phyloP scores from a whole-genome alignment of 2,888 invertebrate genomes.

The Blastobasis adustella region DNA sequence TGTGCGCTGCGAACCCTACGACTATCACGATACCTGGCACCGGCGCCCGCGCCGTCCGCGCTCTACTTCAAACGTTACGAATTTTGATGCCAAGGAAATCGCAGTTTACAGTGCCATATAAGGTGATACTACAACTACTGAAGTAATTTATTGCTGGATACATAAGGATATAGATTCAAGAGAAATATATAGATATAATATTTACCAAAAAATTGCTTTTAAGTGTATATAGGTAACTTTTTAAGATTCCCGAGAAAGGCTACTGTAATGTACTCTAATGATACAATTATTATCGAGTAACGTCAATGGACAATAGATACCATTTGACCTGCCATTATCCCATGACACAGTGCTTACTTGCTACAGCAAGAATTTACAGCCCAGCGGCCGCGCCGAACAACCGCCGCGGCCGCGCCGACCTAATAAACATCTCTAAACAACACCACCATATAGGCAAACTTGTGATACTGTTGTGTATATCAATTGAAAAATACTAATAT shows the following conservation, averaged over 20 bases:
- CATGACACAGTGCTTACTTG: conserved; percentile 65
- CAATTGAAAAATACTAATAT: conserved; percentile 64
- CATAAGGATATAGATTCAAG: conserved; percentile 73
- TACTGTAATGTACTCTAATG: conserved; percentile 75
- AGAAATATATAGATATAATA: conserved; percentile 48
- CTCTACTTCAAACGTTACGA: conserved; percentile 1
- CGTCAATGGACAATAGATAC: conserved; percentile 74
- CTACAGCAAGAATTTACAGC: conserved; percentile 70
- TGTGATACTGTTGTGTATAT: conserved; percentile 68
- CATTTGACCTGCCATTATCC: conserved; percentile 68
- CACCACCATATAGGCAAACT: conserved; percentile 64
- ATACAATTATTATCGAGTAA: conserved; percentile 74
- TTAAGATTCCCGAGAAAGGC: conserved; percentile 72
- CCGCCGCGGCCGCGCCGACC: conserved; percentile 24
- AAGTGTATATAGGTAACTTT: conserved; percentile 74
- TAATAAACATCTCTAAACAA: conserved; percentile 66
- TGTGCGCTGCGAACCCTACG: conserved; percentile 73
- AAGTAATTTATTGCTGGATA: conserved; percentile 74
- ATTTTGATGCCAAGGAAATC: conserved; percentile 21
- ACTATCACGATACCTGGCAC: conserved; percentile 46
- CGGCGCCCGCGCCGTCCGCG: conserved; percentile 14
- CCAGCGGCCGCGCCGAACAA: conserved; percentile 46
- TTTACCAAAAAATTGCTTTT: conserved; percentile 69
- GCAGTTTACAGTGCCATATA: conserved; percentile 44
- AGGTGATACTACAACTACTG: conserved; percentile 66